Evolutionary conservation across 2,888 invertebrate genomes (phyloP), one percentile per base, ranked within the genome.

Genomic region (Hydraecia micacea): DNA sequence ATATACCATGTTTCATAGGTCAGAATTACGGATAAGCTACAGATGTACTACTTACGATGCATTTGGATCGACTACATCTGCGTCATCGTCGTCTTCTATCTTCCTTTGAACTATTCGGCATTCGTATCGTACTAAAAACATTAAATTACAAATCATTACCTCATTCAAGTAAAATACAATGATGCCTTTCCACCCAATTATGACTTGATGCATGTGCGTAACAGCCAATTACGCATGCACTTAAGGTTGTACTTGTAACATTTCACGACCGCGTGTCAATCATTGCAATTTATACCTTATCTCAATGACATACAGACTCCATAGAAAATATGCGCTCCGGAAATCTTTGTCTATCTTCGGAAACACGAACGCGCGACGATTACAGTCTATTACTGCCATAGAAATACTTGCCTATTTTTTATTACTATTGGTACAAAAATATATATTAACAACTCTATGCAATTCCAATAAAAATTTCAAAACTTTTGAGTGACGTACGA

Each of bases 121-220:
- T 71, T 49, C 13, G 58, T 49, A 39, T 60, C 25, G 25, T 46
- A 18, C 55, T 55, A 36, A 46, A 25, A 42, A 52, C 7, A 25
- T 36, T 13, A 25, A 36, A 28, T 5, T 42, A 39, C 18, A 73
- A 67, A 6, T 49, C 13, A 49, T 52, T 52, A 18, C 32, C 36
- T n/a, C 36, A n/a, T n/a, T 58, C n/a, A 73, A 46, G 18, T 58
- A n/a, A 58, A 42, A n/a, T 58, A 32, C n/a, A 18, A 46, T 32
- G 11, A 21, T 46, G 42, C 25, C 15, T 46, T 72, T 25, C 39
- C 39, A 62, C 18, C 25, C 21, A 32, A 42, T 63, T n/a, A 42
- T 9, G 25, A 25, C 18, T 32, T 25, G 18, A 63, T 65, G 80
- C 80, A 72, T 80, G 55, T 72, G 13, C 25, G 42, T 15, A 28